Base-by-base conservation (phyloP, 2,797 vertebrate genomes). In the Dipus sagitta region DNA sequence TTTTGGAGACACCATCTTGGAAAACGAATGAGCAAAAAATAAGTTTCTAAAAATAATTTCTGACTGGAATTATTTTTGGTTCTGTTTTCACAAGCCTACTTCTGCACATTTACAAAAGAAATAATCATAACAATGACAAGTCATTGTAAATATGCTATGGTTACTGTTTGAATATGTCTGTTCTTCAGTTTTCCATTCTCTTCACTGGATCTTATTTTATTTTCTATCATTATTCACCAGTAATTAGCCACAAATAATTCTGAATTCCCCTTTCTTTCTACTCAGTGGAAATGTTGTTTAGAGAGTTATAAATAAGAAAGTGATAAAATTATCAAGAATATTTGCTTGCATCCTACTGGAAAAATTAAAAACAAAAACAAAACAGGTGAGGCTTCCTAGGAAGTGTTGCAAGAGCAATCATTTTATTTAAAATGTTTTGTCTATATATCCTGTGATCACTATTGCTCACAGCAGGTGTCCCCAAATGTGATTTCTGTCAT, bases 331-430 rank as follows among this genome's bases (percentile, higher is more conserved):
- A 54, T 47, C 30, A 11, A 68, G 30, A 26, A 54, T 14, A 91
- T 95, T 54, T 93, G 42, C 77, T 85, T 70, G 32, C 30, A 47
- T 92, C 52, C 47, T 32, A 60, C 70, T 15, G 79, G 64, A 80
- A 94, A 95, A 88, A 88, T 34, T 67, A 89, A 91, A 88, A 83
- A 47, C 42, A 64, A 95, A 80, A 88, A 47, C 17, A 88, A 93
- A 86, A 78, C 38, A 86, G 82, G 92, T 91, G 83, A 87, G 71
- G 26, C 81, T 88, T 94, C 78, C 67, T n/a, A 67, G 76, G 76
- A 93, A 92, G 18, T 75, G 74, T 75, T 82, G 72, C 68, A 32
- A 42, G 28, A 80, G 21, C 12, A 91, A 90, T 92, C 94, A 95
- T 83, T 86, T 90, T 1, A 52, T 90, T 94, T 83, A 88, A 80